A percentile compares a stretch with the other conserved stretches of the same genome.
phyloP scores from a whole-genome alignment of 30 jellyfish, hydroid and myxozoan species.

The Morbakka virulenta region DNA sequence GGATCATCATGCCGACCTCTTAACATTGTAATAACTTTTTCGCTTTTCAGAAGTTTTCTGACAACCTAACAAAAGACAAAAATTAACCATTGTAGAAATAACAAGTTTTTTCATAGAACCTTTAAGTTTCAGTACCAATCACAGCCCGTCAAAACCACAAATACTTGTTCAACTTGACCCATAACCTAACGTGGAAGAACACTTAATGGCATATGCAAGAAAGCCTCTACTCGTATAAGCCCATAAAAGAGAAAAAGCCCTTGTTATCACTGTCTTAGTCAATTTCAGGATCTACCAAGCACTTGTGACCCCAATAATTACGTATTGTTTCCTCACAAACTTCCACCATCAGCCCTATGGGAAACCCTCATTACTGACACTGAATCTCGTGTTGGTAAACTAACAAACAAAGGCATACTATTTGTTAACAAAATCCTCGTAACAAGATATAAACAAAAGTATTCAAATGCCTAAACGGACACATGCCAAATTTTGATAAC shows the following conservation, averaged over 20 bases:
- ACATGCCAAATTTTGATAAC: not conserved
- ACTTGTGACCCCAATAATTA: not conserved
- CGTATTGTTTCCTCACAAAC: conserved; percentile 3
- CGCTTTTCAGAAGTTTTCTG: conserved; percentile 58
- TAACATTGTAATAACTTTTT: conserved; percentile 57
- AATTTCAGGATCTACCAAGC: not conserved
- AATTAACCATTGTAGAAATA: not conserved
- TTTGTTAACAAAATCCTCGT: too few relatives aligned
- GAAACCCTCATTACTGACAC: not conserved
- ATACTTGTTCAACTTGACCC: not conserved
- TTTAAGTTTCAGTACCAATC: too few relatives aligned
- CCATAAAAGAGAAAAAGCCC: not conserved
- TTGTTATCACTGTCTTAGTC: not conserved
- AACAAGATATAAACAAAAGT: too few relatives aligned
- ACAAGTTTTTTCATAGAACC: not conserved
- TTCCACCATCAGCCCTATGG: not conserved
- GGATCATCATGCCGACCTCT: conserved; percentile 52
- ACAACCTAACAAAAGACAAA: conserved; percentile 55
- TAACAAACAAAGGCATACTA: not conserved
- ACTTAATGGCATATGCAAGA: conserved; percentile 1
- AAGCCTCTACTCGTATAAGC: not conserved
- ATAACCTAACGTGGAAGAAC: conserved; percentile 1
- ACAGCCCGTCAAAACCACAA: conserved; percentile 2
- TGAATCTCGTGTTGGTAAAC: conserved; percentile 1
- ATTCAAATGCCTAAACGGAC: too few relatives aligned